phyloP scores from a whole-genome alignment of 2,888 invertebrate genomes.

The Plebejus argus region DNA sequence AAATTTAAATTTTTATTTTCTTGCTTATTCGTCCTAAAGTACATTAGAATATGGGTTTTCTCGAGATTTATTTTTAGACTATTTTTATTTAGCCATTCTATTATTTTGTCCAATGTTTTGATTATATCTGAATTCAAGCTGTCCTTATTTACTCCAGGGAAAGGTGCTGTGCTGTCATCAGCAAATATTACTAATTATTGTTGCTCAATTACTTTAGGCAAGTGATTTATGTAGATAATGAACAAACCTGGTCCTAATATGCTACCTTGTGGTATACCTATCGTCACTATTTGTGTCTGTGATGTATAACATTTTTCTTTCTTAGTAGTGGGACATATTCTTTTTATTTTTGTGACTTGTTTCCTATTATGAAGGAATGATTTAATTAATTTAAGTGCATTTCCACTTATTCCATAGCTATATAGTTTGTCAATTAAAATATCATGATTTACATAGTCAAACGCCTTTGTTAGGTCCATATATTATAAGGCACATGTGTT shows the following conservation, averaged over 20 bases:
- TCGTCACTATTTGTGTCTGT: background rate
- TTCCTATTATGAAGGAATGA: background rate
- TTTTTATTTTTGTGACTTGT: background rate
- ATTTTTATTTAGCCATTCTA: no score
- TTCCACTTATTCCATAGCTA: background rate
- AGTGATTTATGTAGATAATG: no score
- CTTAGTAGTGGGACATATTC: background rate
- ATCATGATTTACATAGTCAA: conserved; percentile 1
- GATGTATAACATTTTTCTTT: conserved; percentile 1
- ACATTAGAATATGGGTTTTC: no score
- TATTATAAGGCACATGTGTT: background rate
- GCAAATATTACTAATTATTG: background rate
- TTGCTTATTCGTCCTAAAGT: no score
- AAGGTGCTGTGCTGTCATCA: background rate
- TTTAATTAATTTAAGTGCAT: background rate
- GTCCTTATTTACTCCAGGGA: background rate
- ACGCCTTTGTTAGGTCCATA: background rate
- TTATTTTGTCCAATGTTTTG: no score
- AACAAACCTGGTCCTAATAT: no score
- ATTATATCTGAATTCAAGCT: background rate
- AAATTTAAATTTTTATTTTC: no score
- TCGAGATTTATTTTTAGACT: no score
- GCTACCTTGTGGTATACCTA: background rate
- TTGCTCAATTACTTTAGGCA: background rate
- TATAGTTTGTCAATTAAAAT: background rate